Evolutionary conservation across 2,888 invertebrate genomes (phyloP), one percentile per base, ranked within the genome.

Genomic region (Dendrolimus pini): DNA sequence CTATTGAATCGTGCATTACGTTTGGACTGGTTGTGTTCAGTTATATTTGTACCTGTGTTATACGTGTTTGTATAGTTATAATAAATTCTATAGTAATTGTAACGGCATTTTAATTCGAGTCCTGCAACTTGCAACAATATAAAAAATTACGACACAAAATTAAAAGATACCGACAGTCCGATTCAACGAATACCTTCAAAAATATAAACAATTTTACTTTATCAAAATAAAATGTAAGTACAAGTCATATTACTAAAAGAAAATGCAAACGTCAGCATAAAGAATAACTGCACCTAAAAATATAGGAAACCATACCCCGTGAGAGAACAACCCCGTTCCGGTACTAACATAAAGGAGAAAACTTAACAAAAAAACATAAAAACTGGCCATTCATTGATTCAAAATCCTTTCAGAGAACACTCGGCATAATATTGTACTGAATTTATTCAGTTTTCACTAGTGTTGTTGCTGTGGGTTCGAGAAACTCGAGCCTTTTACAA

Each of bases 341-440:
- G 53, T 41, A 14, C n/a, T 52, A 13, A 14, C 14, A 42, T 42
- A 55, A 13, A 56, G 53, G 52, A 41, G 7, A 52, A 30, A 41
- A 59, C 55, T 56, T 55, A 52, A 62, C 64, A 67, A 73, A 71
- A n/a, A 67, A 68, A 68, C 47, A 47, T 47, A 47, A 47, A 47
- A 47, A 47, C 47, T 7, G 47, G 47, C 67, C 72, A 73, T 73
- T 76, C 76, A 77, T 78, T 75, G 77, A 82, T 78, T 78, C 72
- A 74, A 76, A 82, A 81, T 78, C 78, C 75, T 75, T 79, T 78
- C 72, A 61, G 68, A 77, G 78, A 77, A 77, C 76, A 74, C 77
- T 80, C 67, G 60, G 77, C 68, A 76, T 82, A 82, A 83, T 80
- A 76, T 74, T 78, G 80, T 81, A 78, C 77, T 62, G 73, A 77